A percentile compares a stretch with the other conserved stretches of the same genome.
Evolutionary conservation across 2,113 vertebrate species (phyloP).

Genomic region (Cheirogaleus medius): DNA sequence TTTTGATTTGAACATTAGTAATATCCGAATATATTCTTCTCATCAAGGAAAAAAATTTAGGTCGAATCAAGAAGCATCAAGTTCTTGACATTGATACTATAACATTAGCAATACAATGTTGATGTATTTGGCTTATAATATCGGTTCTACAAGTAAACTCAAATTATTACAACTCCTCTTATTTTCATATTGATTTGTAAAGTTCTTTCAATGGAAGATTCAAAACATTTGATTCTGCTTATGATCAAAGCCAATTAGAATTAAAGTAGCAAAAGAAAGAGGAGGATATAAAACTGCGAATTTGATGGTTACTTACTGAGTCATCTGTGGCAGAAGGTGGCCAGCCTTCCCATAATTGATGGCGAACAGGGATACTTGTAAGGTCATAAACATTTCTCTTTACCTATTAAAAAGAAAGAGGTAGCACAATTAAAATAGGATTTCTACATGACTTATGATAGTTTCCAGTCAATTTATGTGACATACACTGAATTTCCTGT

Average conservation of each 20-base stretch:
- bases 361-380: slow-evolving; percentile 98
- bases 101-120: slow-evolving; percentile 12
- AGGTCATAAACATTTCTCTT: slow-evolving; percentile 98
- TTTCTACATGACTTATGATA: neutral
- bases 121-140: neutral
- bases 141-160: neutral
- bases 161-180: slow-evolving; percentile 28
- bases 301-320: slow-evolving; percentile 87
- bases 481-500: neutral
- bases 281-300: neutral
- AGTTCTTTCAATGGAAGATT: neutral
- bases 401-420: slow-evolving; percentile 86
- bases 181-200: slow-evolving; percentile 7
- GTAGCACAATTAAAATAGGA: slow-evolving; percentile 42
- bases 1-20: neutral
- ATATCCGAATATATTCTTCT: slow-evolving; percentile 6
- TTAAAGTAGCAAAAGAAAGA: neutral
- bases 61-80: slow-evolving; percentile 37
- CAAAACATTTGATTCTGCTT: neutral
- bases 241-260: slow-evolving; percentile 31
- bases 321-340: slow-evolving; percentile 94
- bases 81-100: neutral
- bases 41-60: slow-evolving; percentile 47
- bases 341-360: slow-evolving; percentile 99
- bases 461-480: neutral